Percentiles rank a stretch among this genome's conserved stretches.
phyloP scores from a whole-genome alignment of 30 jellyfish, hydroid and myxozoan genomes.

The Mastigias papua region DNA sequence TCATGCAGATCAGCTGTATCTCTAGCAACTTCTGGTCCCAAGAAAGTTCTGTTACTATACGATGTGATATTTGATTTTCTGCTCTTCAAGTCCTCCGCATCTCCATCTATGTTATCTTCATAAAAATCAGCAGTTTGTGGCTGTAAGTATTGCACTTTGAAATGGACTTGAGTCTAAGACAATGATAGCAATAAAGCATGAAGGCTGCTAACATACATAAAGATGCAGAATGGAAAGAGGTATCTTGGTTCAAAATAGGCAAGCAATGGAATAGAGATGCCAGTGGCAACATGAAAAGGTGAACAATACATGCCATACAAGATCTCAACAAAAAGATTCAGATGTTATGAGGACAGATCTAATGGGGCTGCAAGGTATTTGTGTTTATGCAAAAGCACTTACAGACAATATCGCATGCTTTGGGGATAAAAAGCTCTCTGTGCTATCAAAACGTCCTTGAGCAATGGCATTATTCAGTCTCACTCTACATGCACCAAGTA shows the following conservation, averaged over 20 bases:
- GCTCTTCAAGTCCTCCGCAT: constrained; percentile 47
- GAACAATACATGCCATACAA: too few relatives aligned
- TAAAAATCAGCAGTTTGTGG: constrained; percentile 35
- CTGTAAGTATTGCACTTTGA: constrained; percentile 11
- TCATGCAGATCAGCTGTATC: constrained; percentile 58
- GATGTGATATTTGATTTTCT: constrained; percentile 34
- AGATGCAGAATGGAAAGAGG: too few relatives aligned
- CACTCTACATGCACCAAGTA: constrained; percentile 92
- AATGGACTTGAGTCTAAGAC: constrained; percentile 50
- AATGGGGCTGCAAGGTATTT: too few relatives aligned
- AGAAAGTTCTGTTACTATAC: constrained; percentile 2
- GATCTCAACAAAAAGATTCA: too few relatives aligned
- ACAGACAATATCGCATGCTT: constrained; percentile 79
- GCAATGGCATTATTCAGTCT: constrained; percentile 59
- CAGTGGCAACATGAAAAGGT: too few relatives aligned
- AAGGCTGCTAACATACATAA: too few relatives aligned
- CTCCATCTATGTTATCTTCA: constrained; percentile 7
- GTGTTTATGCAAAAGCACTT: constrained; percentile 4
- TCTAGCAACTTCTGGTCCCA: constrained; percentile 3
- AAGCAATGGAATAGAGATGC: too few relatives aligned
- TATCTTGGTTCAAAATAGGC: too few relatives aligned
- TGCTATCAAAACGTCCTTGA: constrained; percentile 82
- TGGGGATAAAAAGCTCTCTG: constrained; percentile 78
- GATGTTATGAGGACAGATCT: too few relatives aligned
- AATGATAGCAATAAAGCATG: too few relatives aligned